These are phyloP conservation scores for Calidris pugnax DNA, from an alignment of 2,113 vertebrate species.

Conservation along the genomic window DNA sequence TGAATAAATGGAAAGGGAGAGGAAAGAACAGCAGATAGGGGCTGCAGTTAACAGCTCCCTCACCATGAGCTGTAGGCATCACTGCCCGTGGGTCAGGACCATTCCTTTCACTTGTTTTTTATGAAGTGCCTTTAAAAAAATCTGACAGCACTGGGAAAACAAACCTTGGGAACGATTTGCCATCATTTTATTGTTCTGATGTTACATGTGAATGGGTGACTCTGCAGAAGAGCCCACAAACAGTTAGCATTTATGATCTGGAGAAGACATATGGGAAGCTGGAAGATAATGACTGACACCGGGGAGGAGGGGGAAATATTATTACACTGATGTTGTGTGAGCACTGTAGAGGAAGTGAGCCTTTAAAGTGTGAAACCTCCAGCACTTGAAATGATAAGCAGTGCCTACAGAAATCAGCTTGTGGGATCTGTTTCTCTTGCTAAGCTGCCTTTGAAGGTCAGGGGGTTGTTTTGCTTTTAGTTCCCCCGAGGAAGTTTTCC, in stretches of 20 bases:
- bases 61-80: background rate
- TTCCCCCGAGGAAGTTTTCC: background rate
- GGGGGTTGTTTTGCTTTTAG: background rate
- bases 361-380: conserved; percentile 26
- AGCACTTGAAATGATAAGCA: conserved; percentile 6
- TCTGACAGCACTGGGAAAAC: background rate
- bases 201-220: background rate
- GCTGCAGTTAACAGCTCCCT: background rate
- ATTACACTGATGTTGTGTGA: background rate
- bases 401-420: conserved; percentile 31
- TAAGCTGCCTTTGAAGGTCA: conserved; percentile 27
- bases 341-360: background rate
- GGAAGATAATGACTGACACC: background rate
- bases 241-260: background rate
- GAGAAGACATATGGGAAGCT: background rate
- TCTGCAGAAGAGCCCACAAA: background rate
- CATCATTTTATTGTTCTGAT: background rate
- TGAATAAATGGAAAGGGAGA: background rate
- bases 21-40: background rate
- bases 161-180: background rate
- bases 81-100: background rate
- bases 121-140: background rate
- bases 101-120: background rate
- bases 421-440: conserved; percentile 18
- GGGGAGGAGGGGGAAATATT: background rate